phyloP scores from a whole-genome alignment of 2,113 vertebrate genomes.

The Silurus asotus region DNA sequence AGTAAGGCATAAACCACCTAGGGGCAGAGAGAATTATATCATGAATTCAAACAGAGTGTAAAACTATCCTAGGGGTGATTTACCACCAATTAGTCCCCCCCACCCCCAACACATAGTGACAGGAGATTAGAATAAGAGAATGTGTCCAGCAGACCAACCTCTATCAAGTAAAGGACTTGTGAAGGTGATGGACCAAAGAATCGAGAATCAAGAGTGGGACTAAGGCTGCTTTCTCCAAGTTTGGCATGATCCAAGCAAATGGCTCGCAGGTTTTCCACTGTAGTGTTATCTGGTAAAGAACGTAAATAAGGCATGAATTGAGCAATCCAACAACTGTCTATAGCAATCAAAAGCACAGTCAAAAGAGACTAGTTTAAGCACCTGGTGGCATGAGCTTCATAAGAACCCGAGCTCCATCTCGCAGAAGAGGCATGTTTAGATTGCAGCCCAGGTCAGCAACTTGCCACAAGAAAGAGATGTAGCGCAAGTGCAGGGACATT shows the following conservation, averaged over 20 bases:
- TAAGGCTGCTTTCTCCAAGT: slow-evolving; percentile 97
- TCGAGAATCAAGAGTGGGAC: slow-evolving; percentile 92
- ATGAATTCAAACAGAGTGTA: background rate
- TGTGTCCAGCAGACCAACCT: slow-evolving; percentile 75
- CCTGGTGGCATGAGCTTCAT: slow-evolving; percentile 99
- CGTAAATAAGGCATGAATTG: background rate
- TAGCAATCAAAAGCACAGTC: background rate
- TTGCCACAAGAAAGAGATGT: slow-evolving; percentile 99
- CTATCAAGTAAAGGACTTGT: slow-evolving; percentile 98
- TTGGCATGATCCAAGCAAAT: slow-evolving; percentile 98
- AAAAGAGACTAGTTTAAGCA: slow-evolving; percentile 55
- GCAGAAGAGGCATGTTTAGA: slow-evolving; percentile 94
- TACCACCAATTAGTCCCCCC: too few species aligned
- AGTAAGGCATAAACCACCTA: slow-evolving; percentile 98
- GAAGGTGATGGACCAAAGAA: slow-evolving; percentile 98
- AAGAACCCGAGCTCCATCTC: slow-evolving; percentile 94
- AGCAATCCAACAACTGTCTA: background rate
- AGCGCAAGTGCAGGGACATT: slow-evolving; percentile 97
- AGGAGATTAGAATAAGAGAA: background rate
- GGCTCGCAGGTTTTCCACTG: slow-evolving; percentile 93
- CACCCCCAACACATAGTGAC: background rate
- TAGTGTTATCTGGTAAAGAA: slow-evolving; percentile 87
- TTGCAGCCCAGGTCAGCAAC: slow-evolving; percentile 96
- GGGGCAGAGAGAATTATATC: background rate
- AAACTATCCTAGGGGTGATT: background rate